phyloP scores from a whole-genome alignment of 2,797 vertebrate genomes.

The Notoglanidium macrostoma region DNA sequence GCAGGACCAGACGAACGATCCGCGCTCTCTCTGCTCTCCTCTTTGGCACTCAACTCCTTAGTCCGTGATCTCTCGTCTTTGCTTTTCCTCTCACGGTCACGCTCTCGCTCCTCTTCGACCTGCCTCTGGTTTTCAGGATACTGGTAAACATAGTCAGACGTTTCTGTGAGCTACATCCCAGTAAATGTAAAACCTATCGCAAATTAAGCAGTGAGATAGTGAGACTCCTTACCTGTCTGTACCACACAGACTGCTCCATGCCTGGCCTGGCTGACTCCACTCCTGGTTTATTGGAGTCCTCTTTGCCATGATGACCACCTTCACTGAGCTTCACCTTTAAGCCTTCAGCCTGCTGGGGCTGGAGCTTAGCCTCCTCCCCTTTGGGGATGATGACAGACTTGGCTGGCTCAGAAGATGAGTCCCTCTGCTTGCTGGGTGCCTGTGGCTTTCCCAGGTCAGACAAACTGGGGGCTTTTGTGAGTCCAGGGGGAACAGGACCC shows the following conservation, averaged over 20 bases:
- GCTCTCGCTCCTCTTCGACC: slow-evolving; percentile 64
- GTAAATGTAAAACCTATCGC: neutral
- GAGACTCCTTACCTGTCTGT: slow-evolving; percentile 87
- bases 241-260: slow-evolving; percentile 91
- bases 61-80: slow-evolving; percentile 85
- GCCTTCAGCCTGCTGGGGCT: slow-evolving; percentile 86
- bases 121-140: slow-evolving; percentile 84
- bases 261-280: slow-evolving; percentile 80
- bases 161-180: neutral
- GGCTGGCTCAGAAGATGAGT: slow-evolving; percentile 81
- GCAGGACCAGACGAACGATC: slow-evolving; percentile 78
- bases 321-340: slow-evolving; percentile 94
- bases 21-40: slow-evolving; percentile 81
- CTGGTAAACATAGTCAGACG: slow-evolving; percentile 82
- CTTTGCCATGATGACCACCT: slow-evolving; percentile 86
- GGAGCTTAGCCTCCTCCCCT: slow-evolving; percentile 84
- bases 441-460: slow-evolving; percentile 89
- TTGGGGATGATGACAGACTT: slow-evolving; percentile 93
- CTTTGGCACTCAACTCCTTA: slow-evolving; percentile 74
- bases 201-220: neutral
- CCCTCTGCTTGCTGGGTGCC: slow-evolving; percentile 83
- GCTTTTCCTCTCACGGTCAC: slow-evolving; percentile 77
- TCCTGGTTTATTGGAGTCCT: slow-evolving; percentile 81
- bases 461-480: slow-evolving; percentile 91
- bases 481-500: slow-evolving; percentile 84